Evolutionary conservation across 2,888 invertebrate genomes (phyloP), one percentile per base, ranked within the genome.

Genomic region (Troides aeacus): DNA sequence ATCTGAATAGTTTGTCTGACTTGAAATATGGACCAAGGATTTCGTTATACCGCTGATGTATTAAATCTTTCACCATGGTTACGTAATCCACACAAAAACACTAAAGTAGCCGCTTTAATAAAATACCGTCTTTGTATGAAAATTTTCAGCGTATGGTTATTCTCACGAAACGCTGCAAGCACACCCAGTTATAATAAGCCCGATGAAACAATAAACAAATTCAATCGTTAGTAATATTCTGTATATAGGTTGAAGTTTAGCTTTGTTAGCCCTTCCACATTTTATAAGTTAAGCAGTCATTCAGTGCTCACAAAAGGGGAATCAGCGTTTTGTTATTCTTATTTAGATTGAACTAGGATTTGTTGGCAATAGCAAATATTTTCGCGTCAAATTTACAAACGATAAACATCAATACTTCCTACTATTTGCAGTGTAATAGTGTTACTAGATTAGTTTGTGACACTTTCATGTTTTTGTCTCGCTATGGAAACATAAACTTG

Each of bases 171-270:
- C 75, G 70, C 71, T 66, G 71, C 74, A 69, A 66, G 66, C 72
- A 69, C 72, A 69, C 69, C 59, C 72, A 69, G 72, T 70, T 78
- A 78, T 76, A 79, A 75, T 76, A 78, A 71, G 73, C 79, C 83
- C 82, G 80, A 80, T 83, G 81, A 72, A 83, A 86, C 75, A 88
- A 87, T 81, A 88, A 88, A 88, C 84, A 85, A 66, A 30, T 57
- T 67, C 72, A 74, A 68, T 60, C 67, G 68, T 67, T 69, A 71
- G 71, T 68, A 74, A 74, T 78, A 77, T 78, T 79, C 75, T 46
- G 46, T 4, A 15, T 10, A 15, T 46, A 46, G n/a, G 53, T 72
- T 73, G 75, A 72, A 74, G 74, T 73, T 74, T 66, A 62, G 71
- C 70, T 76, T 79, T 79, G 77, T 78, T 78, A 74, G 74, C 75